phyloP scores from a whole-genome alignment of 2,113 vertebrate species.

The Callospermophilus lateralis region DNA sequence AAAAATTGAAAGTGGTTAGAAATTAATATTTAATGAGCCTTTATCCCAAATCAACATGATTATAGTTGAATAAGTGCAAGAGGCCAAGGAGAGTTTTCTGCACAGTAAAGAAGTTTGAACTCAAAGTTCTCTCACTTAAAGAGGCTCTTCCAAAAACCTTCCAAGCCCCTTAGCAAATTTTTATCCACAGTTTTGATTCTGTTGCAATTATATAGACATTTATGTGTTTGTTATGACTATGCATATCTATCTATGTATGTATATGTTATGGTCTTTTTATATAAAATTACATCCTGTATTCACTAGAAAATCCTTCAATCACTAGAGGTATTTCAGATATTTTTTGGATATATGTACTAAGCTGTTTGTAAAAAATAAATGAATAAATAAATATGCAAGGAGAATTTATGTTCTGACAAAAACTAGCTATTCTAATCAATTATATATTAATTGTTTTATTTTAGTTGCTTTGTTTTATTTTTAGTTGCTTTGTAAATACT shows the following conservation, averaged over 20 bases:
- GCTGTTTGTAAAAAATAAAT: not conserved
- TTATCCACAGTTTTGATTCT: slow-evolving; percentile 12
- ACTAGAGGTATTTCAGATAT: not conserved
- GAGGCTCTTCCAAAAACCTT: not conserved
- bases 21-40: slow-evolving; percentile 36
- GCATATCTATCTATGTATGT: not conserved
- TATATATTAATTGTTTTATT: not conserved
- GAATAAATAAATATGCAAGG: not conserved
- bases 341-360: not conserved
- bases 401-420: not conserved
- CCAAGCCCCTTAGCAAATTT: not conserved
- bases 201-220: not conserved
- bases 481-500: slow-evolving; percentile 27
- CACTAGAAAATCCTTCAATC: not conserved
- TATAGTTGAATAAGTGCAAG: not conserved
- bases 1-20: slow-evolving; percentile 70
- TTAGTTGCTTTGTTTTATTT: not conserved
- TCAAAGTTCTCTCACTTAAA: not conserved
- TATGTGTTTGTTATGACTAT: not conserved
- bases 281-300: not conserved
- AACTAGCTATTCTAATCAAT: slow-evolving; percentile 3
- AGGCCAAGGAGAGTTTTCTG: not conserved
- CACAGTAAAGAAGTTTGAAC: not conserved
- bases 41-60: slow-evolving; percentile 10
- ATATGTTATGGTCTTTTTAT: not conserved